Conservation (phyloP, 2,888 invertebrate genomes). For the Eilema griseolum region DNA sequence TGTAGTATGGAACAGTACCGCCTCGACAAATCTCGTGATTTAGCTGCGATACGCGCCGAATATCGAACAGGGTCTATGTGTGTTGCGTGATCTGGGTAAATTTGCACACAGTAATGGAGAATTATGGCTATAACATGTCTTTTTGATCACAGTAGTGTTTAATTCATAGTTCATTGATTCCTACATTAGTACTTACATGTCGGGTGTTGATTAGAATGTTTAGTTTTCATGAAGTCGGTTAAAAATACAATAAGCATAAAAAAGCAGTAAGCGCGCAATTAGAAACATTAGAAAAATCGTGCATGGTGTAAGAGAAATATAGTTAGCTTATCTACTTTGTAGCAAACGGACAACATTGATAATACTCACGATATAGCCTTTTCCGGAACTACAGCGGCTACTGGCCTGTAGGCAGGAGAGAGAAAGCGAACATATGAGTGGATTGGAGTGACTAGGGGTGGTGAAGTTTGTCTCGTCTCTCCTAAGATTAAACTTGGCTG, state of each 20-base stretch:
- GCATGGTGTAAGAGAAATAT: slow-evolving; percentile 59
- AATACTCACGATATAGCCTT: slow-evolving; percentile 97
- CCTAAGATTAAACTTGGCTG: slow-evolving; percentile 59
- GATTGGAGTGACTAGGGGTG: slow-evolving; percentile 78
- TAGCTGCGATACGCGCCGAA: slow-evolving; percentile 84
- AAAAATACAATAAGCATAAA: slow-evolving; percentile 15
- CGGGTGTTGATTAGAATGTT: slow-evolving; percentile 27
- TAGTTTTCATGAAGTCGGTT: slow-evolving; percentile 17
- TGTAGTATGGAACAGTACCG: slow-evolving; percentile 79
- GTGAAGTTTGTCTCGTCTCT: slow-evolving; percentile 75
- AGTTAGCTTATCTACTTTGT: slow-evolving; percentile 25
- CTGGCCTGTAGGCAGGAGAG: slow-evolving; percentile 91
- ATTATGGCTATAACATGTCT: slow-evolving; percentile 73
- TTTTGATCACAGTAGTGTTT: slow-evolving; percentile 38
- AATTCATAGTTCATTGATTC: slow-evolving; percentile 39
- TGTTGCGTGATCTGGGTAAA: slow-evolving; percentile 83
- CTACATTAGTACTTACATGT: slow-evolving; percentile 29
- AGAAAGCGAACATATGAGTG: slow-evolving; percentile 87
- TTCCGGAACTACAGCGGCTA: slow-evolving; percentile 97
- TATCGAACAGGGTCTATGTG: slow-evolving; percentile 81
- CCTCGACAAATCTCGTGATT: slow-evolving; percentile 86
- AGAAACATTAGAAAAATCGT: slow-evolving; percentile 42
- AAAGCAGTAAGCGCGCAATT: slow-evolving; percentile 53
- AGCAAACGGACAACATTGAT: slow-evolving; percentile 78
- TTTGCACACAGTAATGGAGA: slow-evolving; percentile 82